Base-by-base conservation (phyloP, 2,797 vertebrate genomes). In the Sciurus carolinensis region DNA sequence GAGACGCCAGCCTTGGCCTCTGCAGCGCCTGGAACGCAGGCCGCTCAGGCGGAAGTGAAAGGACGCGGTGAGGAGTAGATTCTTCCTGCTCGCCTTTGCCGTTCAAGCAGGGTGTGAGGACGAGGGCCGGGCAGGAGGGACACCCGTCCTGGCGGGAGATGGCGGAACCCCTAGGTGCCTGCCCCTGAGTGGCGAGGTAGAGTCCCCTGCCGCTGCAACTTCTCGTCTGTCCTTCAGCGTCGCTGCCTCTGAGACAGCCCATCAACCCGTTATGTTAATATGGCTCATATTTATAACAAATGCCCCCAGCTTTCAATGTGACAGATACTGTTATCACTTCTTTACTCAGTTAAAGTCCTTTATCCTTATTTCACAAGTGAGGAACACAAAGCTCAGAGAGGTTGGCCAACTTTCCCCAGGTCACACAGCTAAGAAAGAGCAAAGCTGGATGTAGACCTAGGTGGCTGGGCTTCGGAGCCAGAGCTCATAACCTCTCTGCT, bases 391-490 rank as follows among this genome's bases (percentile, higher is more conserved):
- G 44, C 71, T 71, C 80, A 93, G 94, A 94, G 72, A 77, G 24
- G 36, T 12, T 50, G 81, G 30, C 11, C 52, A 17, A 33, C 24
- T 36, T 66, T 80, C 73, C 42, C n/a, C 72, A 42, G 14, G 82
- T n/a, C 92, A 72, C 72, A 64, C 36, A 89, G 59, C 59, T 67
- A n/a, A 54, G 36, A 75, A 87, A 77, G 90, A 72, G 39, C 81
- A 84, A 69, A 79, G 90, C 30, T 72, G 36, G 17, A 3, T 88
- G 88, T 62, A 52, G 9, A 59, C 6, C 33, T 22, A 12, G 47
- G 24, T 67, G 62, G 8, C 76, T 33, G 44, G n/a, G 44, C 66
- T 42, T 42, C 15, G 5, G 59, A 26, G 20, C 3, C 6, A 5
- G 3, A 5, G 9, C 10, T 57, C 12, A 30, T 36, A 12, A 10